Evolutionary conservation across 2,888 invertebrate species (phyloP), one percentile per base, ranked within the genome.

Genomic region (Cyclophora albipunctata): DNA sequence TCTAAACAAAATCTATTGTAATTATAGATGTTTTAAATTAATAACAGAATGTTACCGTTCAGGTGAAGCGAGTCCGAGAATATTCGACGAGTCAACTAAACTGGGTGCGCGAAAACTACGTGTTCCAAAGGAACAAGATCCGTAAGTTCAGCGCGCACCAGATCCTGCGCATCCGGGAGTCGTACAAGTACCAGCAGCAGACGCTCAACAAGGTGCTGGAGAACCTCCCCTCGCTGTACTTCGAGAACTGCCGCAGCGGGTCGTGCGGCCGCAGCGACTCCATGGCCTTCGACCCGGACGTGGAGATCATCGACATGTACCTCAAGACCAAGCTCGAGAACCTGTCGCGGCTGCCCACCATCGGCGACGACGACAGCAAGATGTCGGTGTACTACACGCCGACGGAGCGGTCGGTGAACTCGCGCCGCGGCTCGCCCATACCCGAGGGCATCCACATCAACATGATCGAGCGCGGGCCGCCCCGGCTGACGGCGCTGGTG

Each of bases 131-230:
- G 51, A 95, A 97, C 82, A 95, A 97, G 81, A 96, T 98, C 59
- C 91, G 97, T 46, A 98, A 98, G 81, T 98, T 98, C 86, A 97
- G 97, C 85, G 94, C 96, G 33, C 96, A 96, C 75, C 97, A 98
- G 82, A 93, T 98, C 52, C 87, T 97, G 45, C 91, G 96, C 48
- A 85, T 98, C 45, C 92, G 97, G 37, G 97, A 98, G 78, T 96
- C 97, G 5, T 98, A 96, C 90, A 98, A 98, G 81, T 95, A 97
- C 74, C 98, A 98, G 81, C 98, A 98, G 78, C 96, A 97, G 81
- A 96, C 97, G 6, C 87, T 98, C 48, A 96, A 97, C 86, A 98
- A 98, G 78, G 95, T 98, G 4, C 84, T 98, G 51, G 98, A 98
- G 80, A 97, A 97, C 78, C 89, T 98, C 66, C 96, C 96, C 42